These are phyloP conservation scores for Eupeodes luniger DNA, from an alignment of 2,888 invertebrate genomes.

Conservation along the genomic window DNA sequence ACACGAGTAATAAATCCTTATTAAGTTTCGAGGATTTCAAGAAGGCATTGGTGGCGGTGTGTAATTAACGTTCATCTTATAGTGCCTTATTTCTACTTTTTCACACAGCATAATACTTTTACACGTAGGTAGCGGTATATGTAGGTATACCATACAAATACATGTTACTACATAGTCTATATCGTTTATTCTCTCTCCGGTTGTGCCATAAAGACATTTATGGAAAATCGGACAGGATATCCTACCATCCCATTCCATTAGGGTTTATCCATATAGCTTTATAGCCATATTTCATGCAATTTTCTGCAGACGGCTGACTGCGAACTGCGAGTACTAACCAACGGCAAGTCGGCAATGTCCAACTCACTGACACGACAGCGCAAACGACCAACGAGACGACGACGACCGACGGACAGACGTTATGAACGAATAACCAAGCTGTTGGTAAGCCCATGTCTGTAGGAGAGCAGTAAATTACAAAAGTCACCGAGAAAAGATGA, in stretches of 20 bases:
- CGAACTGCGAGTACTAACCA: neutral
- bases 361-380: neutral
- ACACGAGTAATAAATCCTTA: constrained; percentile 66
- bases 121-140: neutral
- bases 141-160: neutral
- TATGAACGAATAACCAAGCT: constrained; percentile 38
- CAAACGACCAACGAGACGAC: neutral
- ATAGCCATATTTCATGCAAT: constrained; percentile 60
- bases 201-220: constrained; percentile 16
- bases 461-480: constrained; percentile 22
- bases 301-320: constrained; percentile 52
- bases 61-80: constrained; percentile 66
- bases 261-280: constrained; percentile 17
- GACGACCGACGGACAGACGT: neutral
- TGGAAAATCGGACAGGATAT: constrained; percentile 35
- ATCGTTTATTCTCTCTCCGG: neutral
- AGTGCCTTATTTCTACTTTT: constrained; percentile 33
- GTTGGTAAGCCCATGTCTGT: constrained; percentile 27
- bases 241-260: constrained; percentile 10
- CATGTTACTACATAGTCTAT: neutral
- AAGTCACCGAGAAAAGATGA: constrained; percentile 54
- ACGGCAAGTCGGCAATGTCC: neutral
- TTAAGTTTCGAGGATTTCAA: constrained; percentile 40
- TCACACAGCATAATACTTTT: constrained; percentile 24
- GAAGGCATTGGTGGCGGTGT: constrained; percentile 12